Percentiles rank a stretch among this genome's conserved stretches.
These are phyloP conservation scores for Leuctra nigra DNA, from an alignment of 2,888 invertebrate species.

Conservation along the genomic window DNA sequence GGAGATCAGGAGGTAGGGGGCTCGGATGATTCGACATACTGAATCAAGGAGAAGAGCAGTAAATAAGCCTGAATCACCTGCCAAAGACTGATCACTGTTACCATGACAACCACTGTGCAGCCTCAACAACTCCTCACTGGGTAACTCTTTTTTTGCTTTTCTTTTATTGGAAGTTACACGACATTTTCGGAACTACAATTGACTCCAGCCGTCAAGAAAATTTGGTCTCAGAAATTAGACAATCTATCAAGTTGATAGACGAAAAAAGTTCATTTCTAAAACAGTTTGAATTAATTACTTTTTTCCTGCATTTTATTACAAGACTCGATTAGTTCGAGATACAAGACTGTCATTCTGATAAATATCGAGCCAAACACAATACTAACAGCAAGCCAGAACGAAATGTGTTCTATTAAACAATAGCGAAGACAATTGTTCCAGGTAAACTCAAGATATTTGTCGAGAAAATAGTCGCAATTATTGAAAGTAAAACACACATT, in stretches of 20 bases:
- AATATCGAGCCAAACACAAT: too few relatives aligned
- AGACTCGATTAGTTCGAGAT: too few relatives aligned
- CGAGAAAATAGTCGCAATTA: too few relatives aligned
- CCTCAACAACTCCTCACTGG: not conserved
- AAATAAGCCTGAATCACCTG: constrained; percentile 2
- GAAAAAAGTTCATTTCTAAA: constrained; percentile 1
- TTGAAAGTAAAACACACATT: too few relatives aligned
- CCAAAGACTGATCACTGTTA: not conserved
- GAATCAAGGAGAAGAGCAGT: constrained; percentile 5
- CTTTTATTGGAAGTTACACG: constrained; percentile 8
- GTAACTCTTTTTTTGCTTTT: not conserved
- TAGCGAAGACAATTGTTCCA: too few relatives aligned
- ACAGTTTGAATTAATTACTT: constrained; percentile 2
- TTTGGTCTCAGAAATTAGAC: constrained; percentile 1
- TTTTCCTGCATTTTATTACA: too few relatives aligned
- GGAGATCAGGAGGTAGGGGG: not conserved
- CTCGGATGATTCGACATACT: not conserved
- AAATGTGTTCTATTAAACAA: too few relatives aligned
- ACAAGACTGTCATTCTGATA: too few relatives aligned
- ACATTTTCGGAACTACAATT: constrained; percentile 4
- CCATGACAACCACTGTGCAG: constrained; percentile 7
- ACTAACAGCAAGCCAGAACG: too few relatives aligned
- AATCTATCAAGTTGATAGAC: not conserved
- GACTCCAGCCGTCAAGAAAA: constrained; percentile 10
- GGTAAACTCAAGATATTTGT: too few relatives aligned